phyloP scores from a whole-genome alignment of 2,888 invertebrate genomes.

The Acleris emargana region DNA sequence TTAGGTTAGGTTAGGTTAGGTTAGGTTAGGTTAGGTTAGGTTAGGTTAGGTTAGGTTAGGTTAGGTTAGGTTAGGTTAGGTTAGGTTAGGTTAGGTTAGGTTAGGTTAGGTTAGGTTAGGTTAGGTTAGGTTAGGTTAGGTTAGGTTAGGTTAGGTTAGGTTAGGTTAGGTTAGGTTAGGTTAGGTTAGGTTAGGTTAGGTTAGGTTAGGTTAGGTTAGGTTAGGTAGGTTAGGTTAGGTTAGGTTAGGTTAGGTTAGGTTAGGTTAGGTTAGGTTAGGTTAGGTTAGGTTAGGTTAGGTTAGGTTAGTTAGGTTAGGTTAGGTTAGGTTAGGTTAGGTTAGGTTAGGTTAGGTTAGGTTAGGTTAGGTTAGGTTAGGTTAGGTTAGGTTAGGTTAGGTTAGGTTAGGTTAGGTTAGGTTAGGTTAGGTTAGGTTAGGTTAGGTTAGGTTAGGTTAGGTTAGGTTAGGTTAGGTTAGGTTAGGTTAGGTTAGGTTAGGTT shows the following conservation, averaged over 20 bases:
- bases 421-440: no score
- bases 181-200: conserved; percentile 2
- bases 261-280: conserved; percentile 2
- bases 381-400: not conserved
- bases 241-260: conserved; percentile 2
- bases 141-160: conserved; percentile 2
- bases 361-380: conserved; percentile 2
- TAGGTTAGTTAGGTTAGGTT: conserved; percentile 2
- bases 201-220: conserved; percentile 2
- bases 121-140: conserved; percentile 2
- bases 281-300: conserved; percentile 2
- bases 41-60: conserved; percentile 2
- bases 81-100: conserved; percentile 2
- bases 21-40: conserved; percentile 2
- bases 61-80: conserved; percentile 2
- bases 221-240: no score
- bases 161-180: conserved; percentile 2
- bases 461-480: no score
- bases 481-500: no score
- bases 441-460: no score
- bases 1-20: conserved; percentile 2
- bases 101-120: conserved; percentile 2
- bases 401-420: no score
- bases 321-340: conserved; percentile 2
- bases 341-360: conserved; percentile 2